Evolutionary conservation across 2,113 vertebrate species (phyloP).

Genomic region (Ceyx cyanopectus): DNA sequence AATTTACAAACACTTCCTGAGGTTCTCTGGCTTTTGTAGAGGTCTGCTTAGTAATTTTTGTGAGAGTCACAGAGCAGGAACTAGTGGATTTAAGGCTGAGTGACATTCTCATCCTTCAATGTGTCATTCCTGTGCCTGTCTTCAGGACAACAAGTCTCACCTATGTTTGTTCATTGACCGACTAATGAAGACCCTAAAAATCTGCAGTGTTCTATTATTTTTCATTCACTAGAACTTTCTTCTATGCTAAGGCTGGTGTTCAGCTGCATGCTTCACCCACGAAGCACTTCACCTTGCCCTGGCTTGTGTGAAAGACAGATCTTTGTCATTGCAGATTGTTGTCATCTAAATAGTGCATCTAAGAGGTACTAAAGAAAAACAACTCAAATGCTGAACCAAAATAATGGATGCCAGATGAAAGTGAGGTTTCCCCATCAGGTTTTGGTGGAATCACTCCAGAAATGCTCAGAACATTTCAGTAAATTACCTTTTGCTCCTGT

Average conservation of each 20-base stretch:
- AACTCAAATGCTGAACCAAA: background rate
- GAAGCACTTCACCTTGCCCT: background rate
- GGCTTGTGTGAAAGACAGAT: background rate
- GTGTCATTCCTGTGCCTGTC: background rate
- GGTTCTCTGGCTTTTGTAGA: background rate
- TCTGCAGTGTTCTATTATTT: background rate
- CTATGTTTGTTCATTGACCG: background rate
- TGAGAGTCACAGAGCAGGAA: background rate
- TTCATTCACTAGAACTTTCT: background rate
- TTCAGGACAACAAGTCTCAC: background rate
- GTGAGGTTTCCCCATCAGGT: slow-evolving; percentile 6
- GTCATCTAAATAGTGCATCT: background rate
- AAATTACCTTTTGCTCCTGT: slow-evolving; percentile 68
- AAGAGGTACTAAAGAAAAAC: background rate
- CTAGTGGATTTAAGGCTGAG: background rate
- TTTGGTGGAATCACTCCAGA: slow-evolving; percentile 37
- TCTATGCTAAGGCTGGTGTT: background rate
- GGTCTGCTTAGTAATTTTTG: background rate
- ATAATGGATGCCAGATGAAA: slow-evolving; percentile 44
- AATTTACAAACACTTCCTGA: slow-evolving; percentile 4
- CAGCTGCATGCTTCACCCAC: background rate
- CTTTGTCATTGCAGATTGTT: background rate
- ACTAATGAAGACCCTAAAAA: background rate
- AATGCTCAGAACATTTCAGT: slow-evolving; percentile 58
- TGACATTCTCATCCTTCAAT: background rate